phyloP scores from a whole-genome alignment of 2,797 vertebrate genomes.

The Furcifer pardalis region DNA sequence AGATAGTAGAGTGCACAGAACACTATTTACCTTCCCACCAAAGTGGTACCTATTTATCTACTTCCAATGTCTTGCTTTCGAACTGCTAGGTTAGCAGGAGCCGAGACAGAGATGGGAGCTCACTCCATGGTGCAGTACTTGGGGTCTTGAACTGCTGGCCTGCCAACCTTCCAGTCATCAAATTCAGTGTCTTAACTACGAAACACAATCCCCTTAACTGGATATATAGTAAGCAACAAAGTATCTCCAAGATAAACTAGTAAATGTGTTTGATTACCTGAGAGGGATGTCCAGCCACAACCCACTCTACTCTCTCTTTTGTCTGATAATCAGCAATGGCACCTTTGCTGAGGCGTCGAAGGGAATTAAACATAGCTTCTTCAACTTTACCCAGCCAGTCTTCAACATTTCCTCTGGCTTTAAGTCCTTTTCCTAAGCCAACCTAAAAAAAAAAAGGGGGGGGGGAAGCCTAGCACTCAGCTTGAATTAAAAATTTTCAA shows the following conservation, averaged over 20 bases:
- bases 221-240: neutral
- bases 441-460: slow-evolving; percentile 81
- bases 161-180: too few species aligned
- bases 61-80: too few species aligned
- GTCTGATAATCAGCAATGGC: slow-evolving; percentile 84
- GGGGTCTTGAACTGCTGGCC: too few species aligned
- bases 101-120: too few species aligned
- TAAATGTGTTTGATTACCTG: slow-evolving; percentile 72
- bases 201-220: too few species aligned
- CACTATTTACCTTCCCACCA: too few species aligned
- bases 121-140: too few species aligned
- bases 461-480: neutral
- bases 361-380: slow-evolving; percentile 86
- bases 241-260: neutral
- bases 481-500: neutral
- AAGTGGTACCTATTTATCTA: too few species aligned
- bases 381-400: slow-evolving; percentile 90
- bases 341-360: slow-evolving; percentile 82
- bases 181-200: too few species aligned
- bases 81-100: too few species aligned
- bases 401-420: slow-evolving; percentile 89
- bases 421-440: slow-evolving; percentile 83
- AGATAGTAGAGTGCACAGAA: too few species aligned
- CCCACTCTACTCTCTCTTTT: slow-evolving; percentile 80
- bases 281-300: slow-evolving; percentile 84